Evolutionary conservation across 2,113 vertebrate genomes (phyloP).

Genomic region (Glaucomys volans): DNA sequence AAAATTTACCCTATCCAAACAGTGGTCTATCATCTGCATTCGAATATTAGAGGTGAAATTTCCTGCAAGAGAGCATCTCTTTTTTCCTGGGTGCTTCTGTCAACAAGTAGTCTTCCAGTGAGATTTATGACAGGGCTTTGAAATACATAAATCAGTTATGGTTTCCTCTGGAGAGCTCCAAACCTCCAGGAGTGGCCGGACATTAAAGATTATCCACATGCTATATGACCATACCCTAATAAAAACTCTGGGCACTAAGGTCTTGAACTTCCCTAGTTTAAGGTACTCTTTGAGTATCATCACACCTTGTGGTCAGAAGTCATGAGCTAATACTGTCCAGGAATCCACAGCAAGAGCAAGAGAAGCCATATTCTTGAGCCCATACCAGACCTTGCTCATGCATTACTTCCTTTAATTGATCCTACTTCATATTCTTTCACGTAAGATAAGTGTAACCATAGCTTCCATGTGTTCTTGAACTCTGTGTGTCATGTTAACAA

Average conservation of each 20-base stretch:
- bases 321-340: not conserved
- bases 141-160: not conserved
- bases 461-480: not conserved
- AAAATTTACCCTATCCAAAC: not conserved
- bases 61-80: not conserved
- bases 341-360: not conserved
- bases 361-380: not conserved
- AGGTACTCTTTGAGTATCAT: not conserved
- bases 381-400: not conserved
- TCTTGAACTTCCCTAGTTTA: not conserved
- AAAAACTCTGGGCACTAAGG: not conserved
- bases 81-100: not conserved
- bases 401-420: not conserved
- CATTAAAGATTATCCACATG: not conserved
- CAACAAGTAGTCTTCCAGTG: not conserved
- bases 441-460: not conserved
- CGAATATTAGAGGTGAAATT: not conserved
- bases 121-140: not conserved
- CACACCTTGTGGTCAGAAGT: not conserved
- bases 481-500: not conserved
- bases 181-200: not conserved
- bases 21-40: not conserved
- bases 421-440: not conserved
- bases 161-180: not conserved
- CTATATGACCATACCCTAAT: not conserved